Percentiles rank a stretch among this genome's conserved stretches.
phyloP scores from a whole-genome alignment of 2,797 vertebrate genomes.

The Acanthopagrus latus region DNA sequence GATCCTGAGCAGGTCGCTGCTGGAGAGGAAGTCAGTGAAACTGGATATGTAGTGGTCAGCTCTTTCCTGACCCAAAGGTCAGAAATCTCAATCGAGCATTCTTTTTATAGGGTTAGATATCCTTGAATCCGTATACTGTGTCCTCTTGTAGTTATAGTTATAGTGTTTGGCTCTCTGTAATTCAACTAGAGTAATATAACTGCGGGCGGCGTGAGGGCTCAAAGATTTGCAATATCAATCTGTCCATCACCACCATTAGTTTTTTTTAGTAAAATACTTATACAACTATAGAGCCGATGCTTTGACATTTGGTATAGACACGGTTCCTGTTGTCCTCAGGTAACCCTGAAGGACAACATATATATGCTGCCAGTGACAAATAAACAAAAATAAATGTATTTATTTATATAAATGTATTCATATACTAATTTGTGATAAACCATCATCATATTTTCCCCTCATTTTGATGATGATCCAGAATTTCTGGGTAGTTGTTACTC shows the following conservation, averaged over 20 bases:
- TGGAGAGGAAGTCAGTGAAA: conserved; percentile 81
- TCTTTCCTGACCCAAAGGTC: conserved; percentile 83
- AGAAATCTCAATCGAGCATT: conserved; percentile 75
- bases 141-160: conserved; percentile 27
- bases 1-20: conserved; percentile 60
- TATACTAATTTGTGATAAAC: no score
- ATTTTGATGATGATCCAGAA: no score
- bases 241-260: background rate
- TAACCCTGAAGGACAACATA: no score
- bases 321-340: no score
- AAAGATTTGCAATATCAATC: background rate
- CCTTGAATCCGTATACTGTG: conserved; percentile 56
- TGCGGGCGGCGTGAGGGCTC: background rate
- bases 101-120: conserved; percentile 73
- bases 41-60: conserved; percentile 83
- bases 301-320: background rate
- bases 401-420: no score
- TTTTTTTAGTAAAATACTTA: conserved; percentile 1
- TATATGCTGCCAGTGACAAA: no score
- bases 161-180: conserved; percentile 28
- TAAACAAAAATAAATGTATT: no score
- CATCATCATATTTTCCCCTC: no score
- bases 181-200: conserved; percentile 16
- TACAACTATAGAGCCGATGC: background rate
- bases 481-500: no score